A percentile compares a stretch with the other conserved stretches of the same genome.
phyloP scores from a whole-genome alignment of 2,888 invertebrate genomes.

The Diaprepes abbreviatus region DNA sequence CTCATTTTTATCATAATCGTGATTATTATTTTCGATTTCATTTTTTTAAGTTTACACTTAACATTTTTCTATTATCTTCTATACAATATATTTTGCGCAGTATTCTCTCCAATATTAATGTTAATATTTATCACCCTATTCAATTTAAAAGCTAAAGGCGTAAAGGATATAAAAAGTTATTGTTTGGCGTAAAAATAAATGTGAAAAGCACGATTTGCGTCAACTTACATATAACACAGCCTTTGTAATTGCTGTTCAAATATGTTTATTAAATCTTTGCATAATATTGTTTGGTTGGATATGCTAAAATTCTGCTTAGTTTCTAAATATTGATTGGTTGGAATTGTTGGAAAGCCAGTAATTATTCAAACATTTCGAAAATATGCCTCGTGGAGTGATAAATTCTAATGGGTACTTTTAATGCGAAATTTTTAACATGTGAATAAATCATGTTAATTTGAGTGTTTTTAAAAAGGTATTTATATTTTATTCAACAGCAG shows the following conservation, averaged over 20 bases:
- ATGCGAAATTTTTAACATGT: slow-evolving; percentile 39
- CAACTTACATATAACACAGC: slow-evolving; percentile 30
- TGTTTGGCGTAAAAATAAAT: slow-evolving; percentile 21
- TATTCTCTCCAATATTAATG: background rate
- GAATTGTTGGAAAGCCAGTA: slow-evolving; percentile 3
- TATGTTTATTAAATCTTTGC: slow-evolving; percentile 24
- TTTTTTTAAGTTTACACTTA: no score
- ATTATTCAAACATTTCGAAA: slow-evolving; percentile 37
- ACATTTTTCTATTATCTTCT: no score
- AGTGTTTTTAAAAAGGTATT: slow-evolving; percentile 37
- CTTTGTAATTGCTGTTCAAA: slow-evolving; percentile 34
- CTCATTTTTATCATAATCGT: no score
- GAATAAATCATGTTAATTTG: slow-evolving; percentile 42
- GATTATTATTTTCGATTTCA: no score
- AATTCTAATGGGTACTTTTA: slow-evolving; percentile 34
- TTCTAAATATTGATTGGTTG: slow-evolving; percentile 31
- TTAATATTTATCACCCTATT: slow-evolving; percentile 18
- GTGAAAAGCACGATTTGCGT: slow-evolving; percentile 28
- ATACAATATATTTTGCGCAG: no score
- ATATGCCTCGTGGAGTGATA: slow-evolving; percentile 27
- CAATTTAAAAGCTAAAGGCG: slow-evolving; percentile 16
- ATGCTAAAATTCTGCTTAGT: slow-evolving; percentile 26
- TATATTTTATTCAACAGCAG: slow-evolving; percentile 35
- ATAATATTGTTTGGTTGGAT: background rate
- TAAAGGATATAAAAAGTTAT: slow-evolving; percentile 31